Evolutionary conservation across 1,140 invertebrate genomes (phyloP).

Genomic region (Fopius arisanus): DNA sequence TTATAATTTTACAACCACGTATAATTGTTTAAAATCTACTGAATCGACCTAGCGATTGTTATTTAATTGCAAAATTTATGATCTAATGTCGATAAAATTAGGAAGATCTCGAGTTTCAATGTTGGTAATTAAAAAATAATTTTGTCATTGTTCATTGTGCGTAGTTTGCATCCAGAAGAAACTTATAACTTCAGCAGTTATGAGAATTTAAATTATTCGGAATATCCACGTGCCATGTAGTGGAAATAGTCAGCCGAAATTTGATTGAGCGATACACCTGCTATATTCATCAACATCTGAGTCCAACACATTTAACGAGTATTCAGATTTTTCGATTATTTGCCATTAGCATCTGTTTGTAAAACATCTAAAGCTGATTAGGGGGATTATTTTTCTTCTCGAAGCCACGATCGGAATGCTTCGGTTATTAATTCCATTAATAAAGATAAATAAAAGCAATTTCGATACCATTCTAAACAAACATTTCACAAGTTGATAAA

Average conservation of each 20-base stretch:
- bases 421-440: neutral
- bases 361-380: slow-evolving; percentile 2
- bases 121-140: neutral
- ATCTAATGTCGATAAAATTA: neutral
- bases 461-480: too few species aligned
- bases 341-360: neutral
- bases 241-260: neutral
- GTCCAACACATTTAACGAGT: neutral
- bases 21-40: neutral
- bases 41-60: neutral
- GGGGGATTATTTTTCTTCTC: neutral
- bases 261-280: too few species aligned
- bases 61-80: neutral
- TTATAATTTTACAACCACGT: neutral
- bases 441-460: neutral
- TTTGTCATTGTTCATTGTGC: neutral
- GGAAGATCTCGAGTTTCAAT: neutral
- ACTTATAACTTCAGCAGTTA: neutral
- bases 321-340: neutral
- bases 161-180: neutral
- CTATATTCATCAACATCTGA: neutral
- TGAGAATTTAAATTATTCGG: neutral
- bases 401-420: slow-evolving; percentile 1
- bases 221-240: neutral
- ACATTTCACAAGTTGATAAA: too few species aligned